These are phyloP conservation scores for Axinella damicornis DNA, from an alignment of 37 sponge, comb jelly and placozoan species.

Conservation along the genomic window DNA sequence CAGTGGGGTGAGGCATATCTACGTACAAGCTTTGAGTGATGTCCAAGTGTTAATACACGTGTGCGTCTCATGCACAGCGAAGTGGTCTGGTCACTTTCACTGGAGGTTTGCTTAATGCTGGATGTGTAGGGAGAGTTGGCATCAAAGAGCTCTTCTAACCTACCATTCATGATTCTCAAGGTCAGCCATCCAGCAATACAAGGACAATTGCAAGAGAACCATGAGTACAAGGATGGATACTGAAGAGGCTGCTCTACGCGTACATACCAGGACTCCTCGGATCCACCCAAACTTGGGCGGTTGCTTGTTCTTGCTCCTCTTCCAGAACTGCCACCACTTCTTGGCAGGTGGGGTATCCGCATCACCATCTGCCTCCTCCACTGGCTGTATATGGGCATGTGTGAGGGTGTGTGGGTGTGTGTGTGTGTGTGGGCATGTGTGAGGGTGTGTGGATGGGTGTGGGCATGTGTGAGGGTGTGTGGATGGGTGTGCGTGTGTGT, in stretches of 20 bases:
- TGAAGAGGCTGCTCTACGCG: not conserved
- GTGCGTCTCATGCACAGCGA: too few species aligned
- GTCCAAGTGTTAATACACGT: too few species aligned
- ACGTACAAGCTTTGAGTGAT: too few species aligned
- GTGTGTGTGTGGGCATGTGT: slow-evolving; percentile 23
- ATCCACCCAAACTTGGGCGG: slow-evolving; percentile 86
- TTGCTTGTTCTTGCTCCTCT: slow-evolving; percentile 36
- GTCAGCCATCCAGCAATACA: too few species aligned
- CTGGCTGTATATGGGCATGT: slow-evolving; percentile 14
- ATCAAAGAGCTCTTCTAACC: too few species aligned
- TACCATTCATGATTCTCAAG: too few species aligned
- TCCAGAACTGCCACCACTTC: slow-evolving; percentile 57
- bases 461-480: not conserved
- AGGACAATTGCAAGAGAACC: not conserved
- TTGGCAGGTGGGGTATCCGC: not conserved
- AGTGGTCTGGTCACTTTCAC: too few species aligned
- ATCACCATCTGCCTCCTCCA: slow-evolving; percentile 1
- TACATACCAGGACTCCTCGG: slow-evolving; percentile 67
- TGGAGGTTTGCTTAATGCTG: too few species aligned
- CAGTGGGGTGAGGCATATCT: too few species aligned
- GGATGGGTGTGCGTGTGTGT: slow-evolving; percentile 1
- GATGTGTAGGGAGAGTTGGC: too few species aligned
- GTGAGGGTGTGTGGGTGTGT: slow-evolving; percentile 22
- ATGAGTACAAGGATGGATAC: not conserved
- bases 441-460: not conserved